These are phyloP conservation scores for Phainopepla nitens DNA, from an alignment of 2,113 vertebrate genomes.

Conservation along the genomic window DNA sequence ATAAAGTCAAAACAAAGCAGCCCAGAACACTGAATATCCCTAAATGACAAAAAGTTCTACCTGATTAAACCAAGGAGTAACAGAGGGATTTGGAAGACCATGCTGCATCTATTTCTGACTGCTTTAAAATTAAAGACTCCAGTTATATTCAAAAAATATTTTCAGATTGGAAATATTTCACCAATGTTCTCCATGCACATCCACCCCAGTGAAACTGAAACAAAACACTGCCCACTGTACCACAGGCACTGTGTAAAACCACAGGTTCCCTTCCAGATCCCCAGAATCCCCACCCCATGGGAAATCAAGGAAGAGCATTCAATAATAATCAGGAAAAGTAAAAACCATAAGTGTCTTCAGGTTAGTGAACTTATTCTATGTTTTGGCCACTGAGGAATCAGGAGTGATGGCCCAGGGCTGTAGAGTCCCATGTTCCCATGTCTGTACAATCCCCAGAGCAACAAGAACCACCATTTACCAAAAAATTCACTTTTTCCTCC, in stretches of 20 bases:
- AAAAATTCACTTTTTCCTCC: neutral
- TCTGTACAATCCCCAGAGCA: neutral
- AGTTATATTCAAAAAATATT: neutral
- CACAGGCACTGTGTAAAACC: neutral
- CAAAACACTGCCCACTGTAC: neutral
- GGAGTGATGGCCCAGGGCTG: neutral
- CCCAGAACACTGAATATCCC: neutral
- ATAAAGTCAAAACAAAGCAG: neutral
- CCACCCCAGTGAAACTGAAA: neutral
- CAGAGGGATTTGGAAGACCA: neutral
- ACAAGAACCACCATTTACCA: neutral
- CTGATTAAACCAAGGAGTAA: neutral
- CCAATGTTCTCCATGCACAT: neutral
- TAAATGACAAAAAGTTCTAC: neutral
- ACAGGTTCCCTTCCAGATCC: neutral
- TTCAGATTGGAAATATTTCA: neutral
- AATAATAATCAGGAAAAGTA: neutral
- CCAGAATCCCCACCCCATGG: neutral
- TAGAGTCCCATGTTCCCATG: neutral
- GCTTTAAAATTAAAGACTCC: neutral
- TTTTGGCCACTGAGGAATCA: neutral
- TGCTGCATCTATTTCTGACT: neutral
- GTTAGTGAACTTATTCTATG: neutral
- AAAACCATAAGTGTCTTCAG: neutral
- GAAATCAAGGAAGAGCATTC: neutral